Evolutionary conservation across 2,113 vertebrate genomes (phyloP).

Genomic region (Xyrauchen texanus): DNA sequence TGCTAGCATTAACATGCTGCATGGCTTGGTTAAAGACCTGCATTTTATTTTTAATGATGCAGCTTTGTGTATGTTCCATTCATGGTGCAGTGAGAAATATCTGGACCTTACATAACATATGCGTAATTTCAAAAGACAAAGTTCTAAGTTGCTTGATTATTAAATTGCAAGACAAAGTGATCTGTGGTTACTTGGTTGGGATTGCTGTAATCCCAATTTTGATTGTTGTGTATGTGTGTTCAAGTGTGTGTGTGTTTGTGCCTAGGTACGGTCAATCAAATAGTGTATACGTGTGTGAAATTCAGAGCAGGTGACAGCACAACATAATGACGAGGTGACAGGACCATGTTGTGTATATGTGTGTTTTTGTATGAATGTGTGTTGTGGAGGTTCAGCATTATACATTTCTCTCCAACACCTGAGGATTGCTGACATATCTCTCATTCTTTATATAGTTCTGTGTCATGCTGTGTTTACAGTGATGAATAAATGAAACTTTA

Average conservation of each 20-base stretch:
- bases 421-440: conserved; percentile 29
- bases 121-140: too few species aligned
- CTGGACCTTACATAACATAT: not conserved
- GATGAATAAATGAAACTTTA: too few species aligned
- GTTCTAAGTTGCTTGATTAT: too few species aligned
- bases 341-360: conserved; percentile 5
- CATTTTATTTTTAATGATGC: not conserved
- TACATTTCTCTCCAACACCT: conserved; percentile 35
- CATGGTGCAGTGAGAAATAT: not conserved
- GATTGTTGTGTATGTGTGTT: too few species aligned
- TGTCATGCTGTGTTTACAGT: not conserved
- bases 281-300: conserved; percentile 26
- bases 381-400: conserved; percentile 18
- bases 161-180: too few species aligned
- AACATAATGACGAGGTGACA: conserved; percentile 21
- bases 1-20: conserved; percentile 20
- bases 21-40: not conserved
- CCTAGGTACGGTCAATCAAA: conserved; percentile 23
- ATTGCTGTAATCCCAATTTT: too few species aligned
- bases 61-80: not conserved
- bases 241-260: not conserved
- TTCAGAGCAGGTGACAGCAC: conserved; percentile 48
- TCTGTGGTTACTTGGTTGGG: too few species aligned
- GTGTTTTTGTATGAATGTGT: conserved; percentile 8
- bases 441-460: conserved; percentile 12